These are phyloP conservation scores for Oryzias melastigma DNA, from an alignment of 2,113 vertebrate species.

Conservation along the genomic window DNA sequence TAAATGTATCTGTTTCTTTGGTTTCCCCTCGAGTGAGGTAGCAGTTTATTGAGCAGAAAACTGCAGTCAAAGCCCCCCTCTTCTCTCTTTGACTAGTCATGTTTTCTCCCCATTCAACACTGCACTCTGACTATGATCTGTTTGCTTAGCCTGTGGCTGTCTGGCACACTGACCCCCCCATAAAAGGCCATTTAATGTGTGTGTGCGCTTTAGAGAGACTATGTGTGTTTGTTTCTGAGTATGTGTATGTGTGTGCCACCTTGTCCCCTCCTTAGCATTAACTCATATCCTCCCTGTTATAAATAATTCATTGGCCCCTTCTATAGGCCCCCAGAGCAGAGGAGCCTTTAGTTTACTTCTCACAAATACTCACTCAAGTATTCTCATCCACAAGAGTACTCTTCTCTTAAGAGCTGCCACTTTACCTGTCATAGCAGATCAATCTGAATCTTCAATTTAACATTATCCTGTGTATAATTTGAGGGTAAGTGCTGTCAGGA, in stretches of 20 bases:
- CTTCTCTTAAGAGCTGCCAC: slow-evolving; percentile 53
- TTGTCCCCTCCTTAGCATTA: slow-evolving; percentile 58
- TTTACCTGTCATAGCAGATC: slow-evolving; percentile 56
- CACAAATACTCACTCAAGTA: slow-evolving; percentile 63
- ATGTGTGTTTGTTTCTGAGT: slow-evolving; percentile 13
- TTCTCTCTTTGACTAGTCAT: slow-evolving; percentile 39
- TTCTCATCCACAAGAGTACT: slow-evolving; percentile 46
- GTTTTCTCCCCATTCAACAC: slow-evolving; percentile 45
- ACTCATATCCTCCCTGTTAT: slow-evolving; percentile 65
- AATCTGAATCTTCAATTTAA: slow-evolving; percentile 44
- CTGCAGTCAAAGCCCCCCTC: slow-evolving; percentile 6
- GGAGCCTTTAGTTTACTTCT: slow-evolving; percentile 59
- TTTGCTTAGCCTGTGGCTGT: slow-evolving; percentile 61
- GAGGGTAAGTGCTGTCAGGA: slow-evolving; percentile 14
- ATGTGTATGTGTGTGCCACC: slow-evolving; percentile 38
- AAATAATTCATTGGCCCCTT: slow-evolving; percentile 78
- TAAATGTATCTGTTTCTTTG: background rate
- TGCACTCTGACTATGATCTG: slow-evolving; percentile 53
- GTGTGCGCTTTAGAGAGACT: slow-evolving; percentile 1
- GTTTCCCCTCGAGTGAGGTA: slow-evolving; percentile 15
- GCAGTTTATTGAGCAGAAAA: slow-evolving; percentile 59
- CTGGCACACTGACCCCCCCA: slow-evolving; percentile 63
- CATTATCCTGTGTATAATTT: slow-evolving; percentile 37
- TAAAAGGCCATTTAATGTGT: slow-evolving; percentile 40
- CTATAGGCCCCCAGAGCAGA: slow-evolving; percentile 63